These are phyloP conservation scores for Hemibagrus guttatus DNA, from an alignment of 2,797 vertebrate genomes.

Conservation along the genomic window DNA sequence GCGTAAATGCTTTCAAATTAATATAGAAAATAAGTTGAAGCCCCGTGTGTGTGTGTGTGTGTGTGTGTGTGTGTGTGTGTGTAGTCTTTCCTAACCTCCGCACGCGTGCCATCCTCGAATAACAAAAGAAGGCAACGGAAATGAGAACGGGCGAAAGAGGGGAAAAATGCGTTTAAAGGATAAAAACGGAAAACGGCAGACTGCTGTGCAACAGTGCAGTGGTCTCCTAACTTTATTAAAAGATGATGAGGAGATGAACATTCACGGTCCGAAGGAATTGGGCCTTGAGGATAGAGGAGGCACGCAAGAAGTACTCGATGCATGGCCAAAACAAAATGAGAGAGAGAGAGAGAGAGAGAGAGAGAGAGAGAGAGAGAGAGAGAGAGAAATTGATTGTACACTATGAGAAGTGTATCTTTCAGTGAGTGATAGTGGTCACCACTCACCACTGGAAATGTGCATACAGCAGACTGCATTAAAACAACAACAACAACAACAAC, in stretches of 20 bases:
- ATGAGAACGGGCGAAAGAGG: slow-evolving; percentile 63
- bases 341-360: slow-evolving; percentile 11
- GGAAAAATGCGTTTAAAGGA: slow-evolving; percentile 60
- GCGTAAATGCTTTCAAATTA: no score
- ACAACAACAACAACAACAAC: not conserved
- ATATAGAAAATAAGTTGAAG: not conserved
- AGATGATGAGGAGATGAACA: slow-evolving; percentile 58
- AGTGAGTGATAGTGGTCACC: not conserved
- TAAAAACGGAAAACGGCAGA: slow-evolving; percentile 61
- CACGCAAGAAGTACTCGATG: slow-evolving; percentile 55
- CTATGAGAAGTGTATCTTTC: not conserved
- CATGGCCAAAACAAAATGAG: slow-evolving; percentile 50
- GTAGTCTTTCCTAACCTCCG: slow-evolving; percentile 32
- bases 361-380: slow-evolving; percentile 22
- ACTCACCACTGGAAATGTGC: not conserved
- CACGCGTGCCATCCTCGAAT: slow-evolving; percentile 58
- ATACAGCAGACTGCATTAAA: not conserved
- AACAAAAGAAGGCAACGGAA: slow-evolving; percentile 67
- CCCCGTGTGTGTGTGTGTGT: not conserved
- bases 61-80: slow-evolving; percentile 2
- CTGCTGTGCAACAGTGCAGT: slow-evolving; percentile 45
- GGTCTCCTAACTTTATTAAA: slow-evolving; percentile 70
- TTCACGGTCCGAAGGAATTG: slow-evolving; percentile 53
- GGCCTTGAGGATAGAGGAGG: slow-evolving; percentile 61
- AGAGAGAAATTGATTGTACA: not conserved